Evolutionary conservation across 2,113 vertebrate genomes (phyloP).

Genomic region (Riparia riparia): DNA sequence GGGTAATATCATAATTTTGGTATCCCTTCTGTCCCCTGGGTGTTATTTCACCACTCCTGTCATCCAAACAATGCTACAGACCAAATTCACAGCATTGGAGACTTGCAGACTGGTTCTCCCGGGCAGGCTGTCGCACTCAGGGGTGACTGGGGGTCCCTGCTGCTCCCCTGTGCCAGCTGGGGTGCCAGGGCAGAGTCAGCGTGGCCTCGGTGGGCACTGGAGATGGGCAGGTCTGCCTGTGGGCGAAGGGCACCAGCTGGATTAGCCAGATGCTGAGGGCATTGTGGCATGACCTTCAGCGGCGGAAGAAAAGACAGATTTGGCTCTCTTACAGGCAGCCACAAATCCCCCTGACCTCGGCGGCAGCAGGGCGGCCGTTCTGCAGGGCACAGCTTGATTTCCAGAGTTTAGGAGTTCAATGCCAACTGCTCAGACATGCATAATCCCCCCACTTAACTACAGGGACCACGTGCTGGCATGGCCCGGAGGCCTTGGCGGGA

Average conservation of each 20-base stretch:
- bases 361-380: fast-evolving
- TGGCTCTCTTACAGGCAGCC: conserved; percentile 1
- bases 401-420: background rate
- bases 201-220: fast-evolving
- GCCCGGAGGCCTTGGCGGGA: background rate
- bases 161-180: background rate
- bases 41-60: conserved; percentile 22
- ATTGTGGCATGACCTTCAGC: background rate
- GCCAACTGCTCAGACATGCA: background rate
- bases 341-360: conserved; percentile 21
- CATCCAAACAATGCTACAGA: conserved; percentile 12
- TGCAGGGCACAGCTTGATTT: background rate
- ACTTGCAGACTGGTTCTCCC: background rate
- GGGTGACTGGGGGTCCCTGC: background rate
- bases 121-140: fast-evolving
- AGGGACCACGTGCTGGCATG: fast-evolving
- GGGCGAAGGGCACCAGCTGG: background rate
- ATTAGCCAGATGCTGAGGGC: background rate
- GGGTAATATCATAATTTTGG: conserved; percentile 45
- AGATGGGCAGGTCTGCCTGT: fast-evolving
- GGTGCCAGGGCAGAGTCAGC: background rate
- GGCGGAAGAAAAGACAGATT: background rate
- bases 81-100: background rate
- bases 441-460: background rate
- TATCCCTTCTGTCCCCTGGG: conserved; percentile 22